Conservation (phyloP, 2,797 vertebrate species). For the Nyctibius grandis region DNA sequence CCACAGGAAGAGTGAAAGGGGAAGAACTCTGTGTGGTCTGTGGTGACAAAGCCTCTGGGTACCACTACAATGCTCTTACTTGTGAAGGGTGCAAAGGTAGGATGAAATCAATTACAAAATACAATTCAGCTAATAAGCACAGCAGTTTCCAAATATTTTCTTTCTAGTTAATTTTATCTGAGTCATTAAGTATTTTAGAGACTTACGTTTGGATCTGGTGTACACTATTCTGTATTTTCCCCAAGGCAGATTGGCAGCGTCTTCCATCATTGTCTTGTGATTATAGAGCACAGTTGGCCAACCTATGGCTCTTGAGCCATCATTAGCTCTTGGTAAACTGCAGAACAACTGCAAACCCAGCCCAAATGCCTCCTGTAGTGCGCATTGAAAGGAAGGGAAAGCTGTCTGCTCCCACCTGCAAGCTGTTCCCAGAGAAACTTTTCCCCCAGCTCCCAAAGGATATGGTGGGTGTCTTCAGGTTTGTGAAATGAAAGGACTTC, state of each 20-base stretch:
- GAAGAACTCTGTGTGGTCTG: constrained; percentile 97
- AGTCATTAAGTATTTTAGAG: background rate
- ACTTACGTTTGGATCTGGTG: background rate
- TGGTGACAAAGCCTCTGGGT: constrained; percentile 96
- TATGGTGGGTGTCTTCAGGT: background rate
- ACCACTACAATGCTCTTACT: constrained; percentile 97
- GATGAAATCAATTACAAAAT: background rate
- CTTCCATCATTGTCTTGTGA: background rate
- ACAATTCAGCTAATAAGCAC: background rate
- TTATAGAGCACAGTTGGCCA: background rate
- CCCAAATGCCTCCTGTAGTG: background rate
- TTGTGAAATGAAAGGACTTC: background rate
- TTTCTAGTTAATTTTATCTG: background rate
- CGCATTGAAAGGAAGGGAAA: background rate
- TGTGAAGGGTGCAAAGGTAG: constrained; percentile 99
- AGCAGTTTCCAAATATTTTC: background rate
- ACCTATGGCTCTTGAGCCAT: rapidly evolving
- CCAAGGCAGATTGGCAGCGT: background rate
- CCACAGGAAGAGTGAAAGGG: constrained; percentile 85
- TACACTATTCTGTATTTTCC: background rate
- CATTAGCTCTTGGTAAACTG: background rate
- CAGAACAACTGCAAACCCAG: background rate
- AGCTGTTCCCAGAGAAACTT: background rate
- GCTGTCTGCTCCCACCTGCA: background rate
- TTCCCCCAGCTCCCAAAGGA: background rate